Evolutionary conservation across 2,113 vertebrate species (phyloP).

Genomic region (Phylloscopus trochilus): DNA sequence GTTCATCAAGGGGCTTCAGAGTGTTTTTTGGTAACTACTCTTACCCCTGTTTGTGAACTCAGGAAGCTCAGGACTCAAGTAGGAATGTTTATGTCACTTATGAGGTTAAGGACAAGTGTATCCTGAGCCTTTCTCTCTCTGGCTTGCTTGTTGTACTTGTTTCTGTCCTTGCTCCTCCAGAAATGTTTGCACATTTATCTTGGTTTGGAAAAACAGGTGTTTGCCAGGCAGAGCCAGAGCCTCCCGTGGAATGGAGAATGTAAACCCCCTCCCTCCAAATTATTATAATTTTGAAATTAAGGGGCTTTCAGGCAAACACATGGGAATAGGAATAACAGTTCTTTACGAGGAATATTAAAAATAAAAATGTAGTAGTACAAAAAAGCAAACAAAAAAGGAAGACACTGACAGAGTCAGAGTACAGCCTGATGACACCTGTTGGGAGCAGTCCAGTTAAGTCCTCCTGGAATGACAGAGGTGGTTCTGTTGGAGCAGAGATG

Average conservation of each 20-base stretch:
- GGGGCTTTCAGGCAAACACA: neutral
- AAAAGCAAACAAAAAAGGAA: neutral
- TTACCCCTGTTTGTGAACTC: neutral
- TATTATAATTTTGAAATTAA: neutral
- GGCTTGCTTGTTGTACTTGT: neutral
- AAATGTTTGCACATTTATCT: neutral
- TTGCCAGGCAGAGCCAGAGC: neutral
- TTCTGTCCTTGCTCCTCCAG: neutral
- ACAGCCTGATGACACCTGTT: neutral
- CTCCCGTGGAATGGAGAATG: neutral
- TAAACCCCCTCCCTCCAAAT: neutral
- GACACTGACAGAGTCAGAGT: neutral
- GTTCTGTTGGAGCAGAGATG: neutral
- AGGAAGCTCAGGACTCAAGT: neutral
- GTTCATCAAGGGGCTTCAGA: neutral
- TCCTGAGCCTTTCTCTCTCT: neutral
- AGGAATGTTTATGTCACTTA: neutral
- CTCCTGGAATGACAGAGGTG: neutral
- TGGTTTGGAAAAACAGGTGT: neutral
- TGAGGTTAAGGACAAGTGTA: neutral
- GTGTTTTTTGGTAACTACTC: neutral
- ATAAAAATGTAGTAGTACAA: neutral
- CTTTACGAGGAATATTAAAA: neutral
- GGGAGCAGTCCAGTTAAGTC: neutral
- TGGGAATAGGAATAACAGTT: neutral